Percentiles rank a stretch among this genome's conserved stretches.
phyloP scores from a whole-genome alignment of 2,888 invertebrate genomes.

The Pseudoips prasinana region DNA sequence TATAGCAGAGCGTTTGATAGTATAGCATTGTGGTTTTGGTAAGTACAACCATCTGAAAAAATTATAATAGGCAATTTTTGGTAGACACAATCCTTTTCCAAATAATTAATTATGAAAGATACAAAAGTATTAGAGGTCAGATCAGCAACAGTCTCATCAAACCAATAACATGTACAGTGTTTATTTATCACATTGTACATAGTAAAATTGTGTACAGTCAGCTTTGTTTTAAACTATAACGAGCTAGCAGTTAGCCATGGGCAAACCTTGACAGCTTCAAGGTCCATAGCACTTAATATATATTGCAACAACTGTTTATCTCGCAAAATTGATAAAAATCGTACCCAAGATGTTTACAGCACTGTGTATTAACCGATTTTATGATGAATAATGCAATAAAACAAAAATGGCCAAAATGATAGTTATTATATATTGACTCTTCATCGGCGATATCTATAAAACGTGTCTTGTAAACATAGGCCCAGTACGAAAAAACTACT shows the following conservation, averaged over 20 bases:
- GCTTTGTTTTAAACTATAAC: conserved; percentile 25
- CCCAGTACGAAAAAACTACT: no score
- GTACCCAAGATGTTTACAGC: no score
- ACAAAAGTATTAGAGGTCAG: conserved; percentile 25
- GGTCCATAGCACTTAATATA: conserved; percentile 26
- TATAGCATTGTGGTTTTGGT: conserved; percentile 19
- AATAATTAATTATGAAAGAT: conserved; percentile 24
- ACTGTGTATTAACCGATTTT: no score
- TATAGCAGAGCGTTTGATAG: conserved; percentile 4
- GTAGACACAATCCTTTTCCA: conserved; percentile 1
- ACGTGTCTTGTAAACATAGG: no score
- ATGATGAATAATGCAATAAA: no score
- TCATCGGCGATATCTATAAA: no score
- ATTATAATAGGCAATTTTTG: conserved; percentile 1
- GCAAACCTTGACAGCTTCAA: conserved; percentile 28
- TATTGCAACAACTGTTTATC: conserved; percentile 14
- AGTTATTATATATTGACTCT: no score
- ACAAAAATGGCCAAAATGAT: no score
- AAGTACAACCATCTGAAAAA: conserved; percentile 28
- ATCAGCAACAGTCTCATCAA: conserved; percentile 23
- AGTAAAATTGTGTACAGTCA: conserved; percentile 30
- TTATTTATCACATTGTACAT: conserved; percentile 17
- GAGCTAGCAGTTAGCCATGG: conserved; percentile 18
- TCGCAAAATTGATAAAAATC: no score
- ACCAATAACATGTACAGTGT: conserved; percentile 29